Evolutionary conservation across 2,888 invertebrate genomes (phyloP), one percentile per base, ranked within the genome.

Genomic region (Ophion ellenae): DNA sequence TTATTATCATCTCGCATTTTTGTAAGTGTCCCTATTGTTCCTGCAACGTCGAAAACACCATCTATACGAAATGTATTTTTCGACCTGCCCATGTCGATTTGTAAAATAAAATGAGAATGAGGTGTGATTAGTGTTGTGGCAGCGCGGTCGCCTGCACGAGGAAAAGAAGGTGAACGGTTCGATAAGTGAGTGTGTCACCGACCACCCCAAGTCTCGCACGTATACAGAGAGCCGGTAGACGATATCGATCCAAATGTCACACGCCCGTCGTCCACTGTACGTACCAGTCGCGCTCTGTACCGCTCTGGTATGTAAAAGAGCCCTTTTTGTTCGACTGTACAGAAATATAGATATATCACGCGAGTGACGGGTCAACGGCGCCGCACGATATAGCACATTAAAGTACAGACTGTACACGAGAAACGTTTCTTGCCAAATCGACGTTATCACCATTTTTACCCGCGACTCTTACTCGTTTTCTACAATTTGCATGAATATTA

Each of bases 161-260:
- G 28, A 63, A 36, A 67, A 40, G 71, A 57, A 28, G 63, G 70
- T 71, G 73, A 40, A 73, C 61, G 81, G 77, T 64, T 85, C 78
- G 85, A 78, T 82, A 82, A 82, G 82, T 64, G 82, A 85, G 85
- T 78, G 78, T 82, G 74, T 82, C 82, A 82, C 53, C 64, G 78
- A 66, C 63, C 47, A 69, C 14, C 5, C 24, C 74, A 45, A 24
- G 40, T 53, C 77, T 28, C 40, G 24, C 47, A 69, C 64, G 40
- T 53, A 17, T 17, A 14, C 14, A 4, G 36, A 78, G 14, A 64
- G 69, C 57, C 69, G 59, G 40, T 67, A 78, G 85, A 82, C 78
- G 82, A 82, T 82, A 85, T 85, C 85, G 85, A 85, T 61, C 82
- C 74, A 57, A 82, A 82, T 78, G 85, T 85, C 85, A 85, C 85